Percentiles rank a stretch among this genome's conserved stretches.
Conservation (phyloP, 2,797 vertebrate genomes). For the Anguilla anguilla region DNA sequence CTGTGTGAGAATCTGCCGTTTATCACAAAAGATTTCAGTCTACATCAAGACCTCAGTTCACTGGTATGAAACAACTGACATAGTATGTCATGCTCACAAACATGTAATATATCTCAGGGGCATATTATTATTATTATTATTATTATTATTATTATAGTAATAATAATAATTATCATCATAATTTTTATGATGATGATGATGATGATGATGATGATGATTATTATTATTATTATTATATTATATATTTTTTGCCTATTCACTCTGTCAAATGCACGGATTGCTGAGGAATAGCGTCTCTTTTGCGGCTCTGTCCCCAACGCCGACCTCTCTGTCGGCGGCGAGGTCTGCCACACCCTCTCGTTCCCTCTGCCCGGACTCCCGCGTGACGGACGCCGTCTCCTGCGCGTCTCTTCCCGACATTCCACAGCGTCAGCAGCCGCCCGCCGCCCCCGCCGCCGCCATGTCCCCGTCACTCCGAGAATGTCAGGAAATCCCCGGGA, state of each 20-base stretch:
- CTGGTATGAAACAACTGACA: not conserved
- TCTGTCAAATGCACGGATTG: not conserved
- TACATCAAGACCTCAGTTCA: not conserved
- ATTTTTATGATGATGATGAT: no score
- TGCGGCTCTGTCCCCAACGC: not conserved
- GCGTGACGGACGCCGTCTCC: not conserved
- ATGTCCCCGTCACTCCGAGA: conserved; percentile 39
- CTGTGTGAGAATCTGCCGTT: not conserved
- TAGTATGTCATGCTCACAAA: not conserved
- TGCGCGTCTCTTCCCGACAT: not conserved
- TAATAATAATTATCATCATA: no score
- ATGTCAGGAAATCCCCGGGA: conserved; percentile 42
- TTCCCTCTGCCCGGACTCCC: not conserved
- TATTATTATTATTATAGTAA: no score
- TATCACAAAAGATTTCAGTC: not conserved
- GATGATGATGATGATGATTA: no score
- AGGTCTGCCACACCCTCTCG: not conserved
- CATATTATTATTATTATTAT: not conserved
- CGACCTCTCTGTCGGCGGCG: no score
- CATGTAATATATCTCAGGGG: not conserved
- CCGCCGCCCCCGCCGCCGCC: not conserved
- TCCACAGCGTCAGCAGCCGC: not conserved
- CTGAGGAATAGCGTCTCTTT: not conserved
- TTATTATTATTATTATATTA: no score
- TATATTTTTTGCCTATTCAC: no score